Conservation (phyloP, 1,140 invertebrate species). For the Chrysomallon squamiferum region DNA sequence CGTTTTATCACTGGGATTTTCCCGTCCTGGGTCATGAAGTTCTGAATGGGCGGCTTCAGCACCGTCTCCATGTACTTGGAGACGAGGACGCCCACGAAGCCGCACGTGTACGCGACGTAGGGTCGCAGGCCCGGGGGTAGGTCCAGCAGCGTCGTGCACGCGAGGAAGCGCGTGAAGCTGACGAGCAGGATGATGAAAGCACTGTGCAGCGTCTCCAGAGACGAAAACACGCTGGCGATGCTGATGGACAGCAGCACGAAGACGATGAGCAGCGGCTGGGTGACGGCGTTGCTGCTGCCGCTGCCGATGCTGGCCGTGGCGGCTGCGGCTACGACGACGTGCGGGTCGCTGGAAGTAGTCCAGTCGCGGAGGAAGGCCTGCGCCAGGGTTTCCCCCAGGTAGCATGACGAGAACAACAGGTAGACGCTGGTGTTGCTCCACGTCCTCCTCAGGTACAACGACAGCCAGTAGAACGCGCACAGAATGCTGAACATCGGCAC, state of each 20-base stretch:
- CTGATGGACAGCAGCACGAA: constrained; percentile 52
- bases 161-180: constrained; percentile 59
- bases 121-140: constrained; percentile 53
- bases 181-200: constrained; percentile 53
- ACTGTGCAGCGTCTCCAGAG: constrained; percentile 57
- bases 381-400: constrained; percentile 57
- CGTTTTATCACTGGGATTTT: constrained; percentile 60
- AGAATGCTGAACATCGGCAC: constrained; percentile 61
- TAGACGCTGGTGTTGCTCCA: constrained; percentile 63
- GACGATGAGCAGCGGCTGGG: constrained; percentile 51
- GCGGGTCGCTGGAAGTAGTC: constrained; percentile 8
- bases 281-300: constrained; percentile 10
- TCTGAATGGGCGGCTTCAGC: constrained; percentile 52
- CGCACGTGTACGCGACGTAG: constrained; percentile 58
- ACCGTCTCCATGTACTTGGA: constrained; percentile 62
- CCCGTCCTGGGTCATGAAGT: constrained; percentile 55
- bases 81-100: constrained; percentile 57
- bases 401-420: constrained; percentile 60
- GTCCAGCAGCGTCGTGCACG: constrained; percentile 52
- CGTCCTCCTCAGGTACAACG: constrained; percentile 55
- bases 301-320: background rate
- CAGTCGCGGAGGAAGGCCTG: constrained; percentile 44
- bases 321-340: constrained; percentile 8
- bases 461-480: constrained; percentile 60
- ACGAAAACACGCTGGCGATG: constrained; percentile 58